Evolutionary conservation across 2,797 vertebrate genomes (phyloP).

Genomic region (Basileuterus tristriatus): DNA sequence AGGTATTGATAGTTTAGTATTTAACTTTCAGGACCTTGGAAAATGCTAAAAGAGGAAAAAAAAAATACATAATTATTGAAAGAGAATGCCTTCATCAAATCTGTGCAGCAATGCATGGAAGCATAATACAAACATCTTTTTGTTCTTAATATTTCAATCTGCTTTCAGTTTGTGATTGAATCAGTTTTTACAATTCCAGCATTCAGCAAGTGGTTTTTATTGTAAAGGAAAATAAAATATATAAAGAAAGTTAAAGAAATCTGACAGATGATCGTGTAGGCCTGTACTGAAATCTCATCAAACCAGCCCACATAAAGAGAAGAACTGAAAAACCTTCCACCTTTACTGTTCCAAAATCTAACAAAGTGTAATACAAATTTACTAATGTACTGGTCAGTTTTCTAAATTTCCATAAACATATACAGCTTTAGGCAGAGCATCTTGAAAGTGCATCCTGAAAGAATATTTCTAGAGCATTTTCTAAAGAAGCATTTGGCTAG

Average conservation of each 20-base stretch:
- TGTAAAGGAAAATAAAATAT: background rate
- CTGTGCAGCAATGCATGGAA: background rate
- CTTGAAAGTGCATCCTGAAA: background rate
- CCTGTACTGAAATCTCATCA: background rate
- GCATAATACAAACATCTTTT: background rate
- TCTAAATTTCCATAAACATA: background rate
- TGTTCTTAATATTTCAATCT: background rate
- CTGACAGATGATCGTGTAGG: background rate
- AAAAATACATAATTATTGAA: background rate
- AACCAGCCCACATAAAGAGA: background rate
- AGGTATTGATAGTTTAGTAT: background rate
- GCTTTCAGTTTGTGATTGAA: background rate
- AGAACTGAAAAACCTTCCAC: background rate
- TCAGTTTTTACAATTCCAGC: background rate
- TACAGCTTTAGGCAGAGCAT: background rate
- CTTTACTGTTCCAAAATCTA: background rate
- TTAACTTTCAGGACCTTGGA: background rate
- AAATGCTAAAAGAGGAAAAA: background rate
- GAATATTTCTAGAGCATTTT: background rate
- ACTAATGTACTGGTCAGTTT: background rate
- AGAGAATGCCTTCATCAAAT: background rate
- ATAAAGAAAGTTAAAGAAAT: background rate
- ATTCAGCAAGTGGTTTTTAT: background rate
- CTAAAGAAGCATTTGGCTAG: background rate
- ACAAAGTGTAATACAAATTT: background rate